A percentile compares a stretch with the other conserved stretches of the same genome.
Evolutionary conservation across 2,888 invertebrate genomes (phyloP).

Genomic region (Cecidostiba fungosa): DNA sequence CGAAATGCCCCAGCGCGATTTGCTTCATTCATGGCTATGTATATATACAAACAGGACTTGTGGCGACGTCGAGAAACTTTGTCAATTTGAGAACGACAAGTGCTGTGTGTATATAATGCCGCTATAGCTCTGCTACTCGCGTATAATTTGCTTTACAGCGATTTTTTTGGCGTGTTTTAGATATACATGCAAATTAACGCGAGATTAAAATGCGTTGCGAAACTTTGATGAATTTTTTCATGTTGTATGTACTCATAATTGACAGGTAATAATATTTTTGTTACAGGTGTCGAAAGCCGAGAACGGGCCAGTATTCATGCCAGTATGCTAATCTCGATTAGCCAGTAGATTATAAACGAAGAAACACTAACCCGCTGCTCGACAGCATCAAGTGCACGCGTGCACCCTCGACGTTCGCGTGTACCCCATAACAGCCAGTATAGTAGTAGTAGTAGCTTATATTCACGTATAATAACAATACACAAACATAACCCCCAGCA

Average conservation of each 20-base stretch:
- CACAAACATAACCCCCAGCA: background rate
- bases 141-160: slow-evolving; percentile 49
- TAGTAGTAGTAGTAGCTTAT: background rate
- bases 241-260: slow-evolving; percentile 22
- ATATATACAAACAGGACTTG: background rate
- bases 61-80: slow-evolving; percentile 31
- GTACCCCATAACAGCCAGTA: background rate
- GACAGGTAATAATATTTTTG: slow-evolving; percentile 56
- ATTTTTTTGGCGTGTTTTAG: slow-evolving; percentile 15
- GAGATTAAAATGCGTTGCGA: slow-evolving; percentile 1
- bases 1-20: slow-evolving; percentile 48
- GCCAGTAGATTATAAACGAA: slow-evolving; percentile 74
- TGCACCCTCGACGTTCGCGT: background rate
- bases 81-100: slow-evolving; percentile 53
- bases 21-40: slow-evolving; percentile 43
- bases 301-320: slow-evolving; percentile 79
- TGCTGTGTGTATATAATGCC: slow-evolving; percentile 49
- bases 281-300: slow-evolving; percentile 74
- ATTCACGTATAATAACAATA: background rate
- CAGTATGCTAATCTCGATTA: slow-evolving; percentile 76
- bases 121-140: background rate
- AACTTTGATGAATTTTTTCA: background rate
- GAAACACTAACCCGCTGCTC: slow-evolving; percentile 70
- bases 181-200: no score
- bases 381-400: slow-evolving; percentile 57